Evolutionary conservation across 1,140 invertebrate genomes (phyloP).

Genomic region (Phymastichus coffea): DNA sequence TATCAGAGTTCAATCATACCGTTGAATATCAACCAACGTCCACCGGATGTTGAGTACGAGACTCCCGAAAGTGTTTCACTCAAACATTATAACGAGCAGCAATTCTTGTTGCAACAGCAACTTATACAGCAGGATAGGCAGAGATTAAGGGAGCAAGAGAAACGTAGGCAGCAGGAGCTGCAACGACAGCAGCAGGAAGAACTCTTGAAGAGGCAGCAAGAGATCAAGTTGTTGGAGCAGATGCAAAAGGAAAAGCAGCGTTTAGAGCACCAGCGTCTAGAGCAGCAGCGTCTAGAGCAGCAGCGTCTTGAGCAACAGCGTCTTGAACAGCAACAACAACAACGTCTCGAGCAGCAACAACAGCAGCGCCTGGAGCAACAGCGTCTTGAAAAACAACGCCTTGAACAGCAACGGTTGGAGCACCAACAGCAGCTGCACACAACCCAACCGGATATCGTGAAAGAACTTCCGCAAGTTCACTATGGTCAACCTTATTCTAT

Average conservation of each 20-base stretch:
- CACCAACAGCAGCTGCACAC: constrained; percentile 24
- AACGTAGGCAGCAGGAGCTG: constrained; percentile 42
- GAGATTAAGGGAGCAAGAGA: constrained; percentile 44
- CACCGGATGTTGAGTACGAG: constrained; percentile 42
- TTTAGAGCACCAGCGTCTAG: not conserved
- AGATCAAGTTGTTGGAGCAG: constrained; percentile 37
- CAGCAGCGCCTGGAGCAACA: no score
- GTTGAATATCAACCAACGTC: constrained; percentile 40
- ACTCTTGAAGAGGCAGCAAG: constrained; percentile 41
- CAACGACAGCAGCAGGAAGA: constrained; percentile 45
- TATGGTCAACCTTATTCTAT: not conserved
- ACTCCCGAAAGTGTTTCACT: constrained; percentile 51
- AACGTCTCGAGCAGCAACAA: not conserved
- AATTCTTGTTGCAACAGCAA: constrained; percentile 49
- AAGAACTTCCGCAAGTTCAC: constrained; percentile 3
- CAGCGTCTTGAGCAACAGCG: no score
- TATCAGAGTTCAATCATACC: constrained; percentile 42
- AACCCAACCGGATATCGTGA: constrained; percentile 6
- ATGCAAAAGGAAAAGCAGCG: constrained; percentile 34
- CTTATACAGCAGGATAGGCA: constrained; percentile 46
- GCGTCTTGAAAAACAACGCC: no score
- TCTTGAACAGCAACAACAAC: not conserved
- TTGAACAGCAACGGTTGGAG: not conserved
- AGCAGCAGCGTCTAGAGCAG: no score
- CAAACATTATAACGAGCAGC: constrained; percentile 54